Evolutionary conservation across 2,797 vertebrate genomes (phyloP), one percentile per base, ranked within the genome.

Genomic region (Molossus alvarezi): DNA sequence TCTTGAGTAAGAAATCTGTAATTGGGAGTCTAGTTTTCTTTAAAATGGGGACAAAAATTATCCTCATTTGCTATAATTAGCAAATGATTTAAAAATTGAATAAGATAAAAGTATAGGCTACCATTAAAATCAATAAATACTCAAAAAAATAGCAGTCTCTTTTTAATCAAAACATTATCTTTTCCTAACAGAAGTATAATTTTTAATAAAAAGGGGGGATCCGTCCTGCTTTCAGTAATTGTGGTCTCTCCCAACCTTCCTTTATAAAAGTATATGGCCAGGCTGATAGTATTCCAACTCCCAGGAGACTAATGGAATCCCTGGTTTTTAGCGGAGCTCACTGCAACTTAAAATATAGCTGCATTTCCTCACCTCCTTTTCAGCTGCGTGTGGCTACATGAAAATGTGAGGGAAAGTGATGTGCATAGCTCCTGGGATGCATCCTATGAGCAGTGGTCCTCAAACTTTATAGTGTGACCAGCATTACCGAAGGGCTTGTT

Each of bases 21-120:
- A 86, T 79, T 45, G 27, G 12, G 13, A 86, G 5, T 41, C 33
- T 96, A 0, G 5, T 80, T 93, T 91, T 90, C 48, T 85, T 90
- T 67, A 37, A 96, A 86, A 75, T 37, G 2, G 3, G 27, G 45
- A 75, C 14, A 77, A 65, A 88, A 51, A 25, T 64, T 0, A 75
- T 76, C 21, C 20, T 3, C 29, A 73, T 77, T 90, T 20, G 8
- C 53, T 69, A 41, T 29, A 5, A 88, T 71, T 91, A 53, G 4
- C 41, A 9, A 75, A 55, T 87, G 33, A 95, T 53, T 94, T 93
- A 62, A 37, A 91, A 51, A 33, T 27, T 72, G 21, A 93, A 6
- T 81, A 89, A 69, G 27, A 73, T 82, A 87, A 65, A n/a, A 77
- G 3, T 88, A 92, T 84, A 1, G 9, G 1, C 23, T 64, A 4